phyloP scores from a whole-genome alignment of 2,797 vertebrate species.

The Pangasius djambal region DNA sequence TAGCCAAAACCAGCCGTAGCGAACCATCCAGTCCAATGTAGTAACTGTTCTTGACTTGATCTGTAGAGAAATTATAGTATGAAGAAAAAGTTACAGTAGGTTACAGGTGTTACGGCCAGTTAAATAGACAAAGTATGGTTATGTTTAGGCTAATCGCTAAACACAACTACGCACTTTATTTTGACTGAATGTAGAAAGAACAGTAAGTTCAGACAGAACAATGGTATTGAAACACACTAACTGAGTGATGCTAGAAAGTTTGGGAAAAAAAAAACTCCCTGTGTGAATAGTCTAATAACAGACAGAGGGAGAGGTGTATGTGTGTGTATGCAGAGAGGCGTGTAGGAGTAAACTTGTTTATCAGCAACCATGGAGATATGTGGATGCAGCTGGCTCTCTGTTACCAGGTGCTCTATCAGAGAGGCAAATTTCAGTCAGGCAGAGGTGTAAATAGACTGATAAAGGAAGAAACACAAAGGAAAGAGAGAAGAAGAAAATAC shows the following conservation, averaged over 20 bases:
- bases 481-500: not conserved
- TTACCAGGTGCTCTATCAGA: not conserved
- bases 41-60: constrained; percentile 98
- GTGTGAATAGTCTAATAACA: not conserved
- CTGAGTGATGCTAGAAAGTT: not conserved
- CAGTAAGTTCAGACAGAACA: not conserved
- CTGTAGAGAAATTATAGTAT: constrained; percentile 65
- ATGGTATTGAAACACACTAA: not conserved
- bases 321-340: not conserved
- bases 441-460: not conserved
- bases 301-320: not conserved
- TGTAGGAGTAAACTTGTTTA: not conserved
- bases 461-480: not conserved
- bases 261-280: not conserved
- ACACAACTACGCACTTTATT: not conserved
- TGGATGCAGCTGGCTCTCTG: not conserved
- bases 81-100: constrained; percentile 18
- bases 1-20: constrained; percentile 90
- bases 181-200: not conserved
- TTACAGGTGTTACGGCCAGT: not conserved
- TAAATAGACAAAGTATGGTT: not conserved
- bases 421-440: not conserved
- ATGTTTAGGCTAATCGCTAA: not conserved
- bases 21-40: constrained; percentile 94
- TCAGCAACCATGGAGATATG: not conserved